Evolutionary conservation across 2,113 vertebrate species (phyloP).

Genomic region (Sula dactylatra): DNA sequence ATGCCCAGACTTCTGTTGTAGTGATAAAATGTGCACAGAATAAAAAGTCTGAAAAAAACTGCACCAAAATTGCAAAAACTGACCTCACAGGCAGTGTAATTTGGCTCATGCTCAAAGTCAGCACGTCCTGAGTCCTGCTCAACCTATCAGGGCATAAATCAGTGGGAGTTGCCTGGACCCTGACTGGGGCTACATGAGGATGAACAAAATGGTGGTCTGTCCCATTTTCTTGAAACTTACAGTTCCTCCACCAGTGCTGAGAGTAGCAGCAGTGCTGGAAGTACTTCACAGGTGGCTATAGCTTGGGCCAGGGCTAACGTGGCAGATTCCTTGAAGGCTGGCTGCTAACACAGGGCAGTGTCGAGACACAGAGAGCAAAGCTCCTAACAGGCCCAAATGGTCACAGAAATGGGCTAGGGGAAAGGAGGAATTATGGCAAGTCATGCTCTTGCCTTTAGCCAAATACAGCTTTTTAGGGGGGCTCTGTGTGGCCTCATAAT

Average conservation of each 20-base stretch:
- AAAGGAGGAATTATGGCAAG: background rate
- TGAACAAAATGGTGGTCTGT: background rate
- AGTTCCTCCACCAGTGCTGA: background rate
- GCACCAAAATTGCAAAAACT: background rate
- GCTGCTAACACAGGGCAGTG: accelerated
- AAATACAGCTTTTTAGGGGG: background rate
- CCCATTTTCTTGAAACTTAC: background rate
- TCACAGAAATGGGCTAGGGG: background rate
- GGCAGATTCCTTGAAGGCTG: background rate
- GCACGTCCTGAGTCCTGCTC: background rate
- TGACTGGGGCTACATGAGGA: background rate
- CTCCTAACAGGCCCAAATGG: background rate
- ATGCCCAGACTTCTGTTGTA: background rate
- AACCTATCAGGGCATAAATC: background rate
- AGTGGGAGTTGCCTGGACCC: background rate
- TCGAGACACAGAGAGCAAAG: accelerated
- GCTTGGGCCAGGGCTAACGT: background rate
- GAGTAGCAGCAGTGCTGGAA: background rate
- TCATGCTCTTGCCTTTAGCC: background rate
- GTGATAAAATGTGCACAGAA: background rate
- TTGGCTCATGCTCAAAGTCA: background rate
- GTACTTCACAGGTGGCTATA: background rate
- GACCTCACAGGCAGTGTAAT: background rate
- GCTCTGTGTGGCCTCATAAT: background rate
- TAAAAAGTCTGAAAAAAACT: background rate